Evolutionary conservation across 2,113 vertebrate genomes (phyloP).

Genomic region (Erpornis zantholeuca): DNA sequence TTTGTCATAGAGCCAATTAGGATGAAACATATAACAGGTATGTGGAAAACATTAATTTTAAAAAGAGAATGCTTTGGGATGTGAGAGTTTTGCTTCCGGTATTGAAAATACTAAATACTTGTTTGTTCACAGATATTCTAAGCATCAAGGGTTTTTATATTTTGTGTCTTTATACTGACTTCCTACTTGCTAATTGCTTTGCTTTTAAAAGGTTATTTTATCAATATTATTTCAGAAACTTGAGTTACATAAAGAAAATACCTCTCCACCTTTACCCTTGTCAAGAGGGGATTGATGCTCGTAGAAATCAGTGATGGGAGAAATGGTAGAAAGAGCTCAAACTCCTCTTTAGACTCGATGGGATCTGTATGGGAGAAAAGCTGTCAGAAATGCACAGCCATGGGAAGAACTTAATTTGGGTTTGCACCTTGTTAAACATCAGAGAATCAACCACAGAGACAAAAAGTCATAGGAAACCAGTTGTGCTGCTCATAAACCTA

Average conservation of each 20-base stretch:
- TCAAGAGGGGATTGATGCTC: background rate
- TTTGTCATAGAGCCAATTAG: background rate
- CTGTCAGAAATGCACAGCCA: background rate
- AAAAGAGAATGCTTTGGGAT: background rate
- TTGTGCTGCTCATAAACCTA: background rate
- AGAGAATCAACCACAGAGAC: background rate
- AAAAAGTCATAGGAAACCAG: background rate
- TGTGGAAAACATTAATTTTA: background rate
- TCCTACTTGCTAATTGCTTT: background rate
- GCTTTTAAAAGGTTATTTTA: background rate
- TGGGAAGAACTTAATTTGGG: background rate
- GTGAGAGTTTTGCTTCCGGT: background rate
- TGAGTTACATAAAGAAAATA: background rate
- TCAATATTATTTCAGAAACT: background rate
- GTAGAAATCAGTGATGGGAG: background rate
- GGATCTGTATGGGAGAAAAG: background rate
- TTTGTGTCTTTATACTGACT: background rate
- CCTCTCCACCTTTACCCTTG: background rate
- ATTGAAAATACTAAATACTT: background rate
- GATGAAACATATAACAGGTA: background rate
- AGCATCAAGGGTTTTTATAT: background rate
- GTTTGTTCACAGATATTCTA: background rate
- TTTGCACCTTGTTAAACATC: constrained; percentile 27
- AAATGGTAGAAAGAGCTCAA: background rate
- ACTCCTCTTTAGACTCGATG: background rate